phyloP scores from a whole-genome alignment of 2,797 vertebrate species.

The Natrix natrix region DNA sequence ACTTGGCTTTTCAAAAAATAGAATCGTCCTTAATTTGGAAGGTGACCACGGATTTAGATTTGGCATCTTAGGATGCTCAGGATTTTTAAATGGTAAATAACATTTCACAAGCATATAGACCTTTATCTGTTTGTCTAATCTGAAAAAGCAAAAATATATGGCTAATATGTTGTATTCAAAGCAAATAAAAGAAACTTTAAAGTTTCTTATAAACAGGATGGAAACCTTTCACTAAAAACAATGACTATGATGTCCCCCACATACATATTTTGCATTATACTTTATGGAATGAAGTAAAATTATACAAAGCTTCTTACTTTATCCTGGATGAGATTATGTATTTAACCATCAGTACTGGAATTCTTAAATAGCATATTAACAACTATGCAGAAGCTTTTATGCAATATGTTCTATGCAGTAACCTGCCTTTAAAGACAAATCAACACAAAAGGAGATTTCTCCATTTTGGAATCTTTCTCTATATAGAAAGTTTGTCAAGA shows the following conservation, averaged over 20 bases:
- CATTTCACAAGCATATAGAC: neutral
- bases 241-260: neutral
- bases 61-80: neutral
- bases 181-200: neutral
- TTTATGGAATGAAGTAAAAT: neutral
- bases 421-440: neutral
- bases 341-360: neutral
- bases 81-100: slow-evolving; percentile 34
- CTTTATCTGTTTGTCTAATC: neutral
- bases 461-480: neutral
- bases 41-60: slow-evolving; percentile 15
- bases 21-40: slow-evolving; percentile 30
- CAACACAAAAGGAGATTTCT: neutral
- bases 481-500: neutral
- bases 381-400: neutral
- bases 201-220: neutral
- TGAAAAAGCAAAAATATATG: neutral
- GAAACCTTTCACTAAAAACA: neutral
- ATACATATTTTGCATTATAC: neutral
- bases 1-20: slow-evolving; percentile 30
- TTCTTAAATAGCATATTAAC: neutral
- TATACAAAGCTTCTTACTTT: neutral
- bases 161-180: neutral
- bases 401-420: neutral
- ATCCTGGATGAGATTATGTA: neutral